Evolutionary conservation across 1,140 invertebrate species (phyloP), one percentile per base, ranked within the genome.

Genomic region (Plodia interpunctella): DNA sequence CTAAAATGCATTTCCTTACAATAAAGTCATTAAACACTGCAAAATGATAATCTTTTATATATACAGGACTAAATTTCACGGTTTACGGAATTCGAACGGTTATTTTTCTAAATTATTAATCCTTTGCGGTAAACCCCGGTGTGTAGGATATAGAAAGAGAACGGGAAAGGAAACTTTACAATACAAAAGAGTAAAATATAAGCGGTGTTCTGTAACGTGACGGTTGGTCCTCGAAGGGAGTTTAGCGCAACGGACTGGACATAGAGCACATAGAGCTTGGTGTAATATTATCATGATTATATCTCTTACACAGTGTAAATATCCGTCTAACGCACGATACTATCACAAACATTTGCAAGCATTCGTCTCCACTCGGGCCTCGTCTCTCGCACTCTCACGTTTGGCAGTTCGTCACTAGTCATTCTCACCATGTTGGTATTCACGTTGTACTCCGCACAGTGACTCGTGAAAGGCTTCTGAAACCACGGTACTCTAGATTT

Each of bases 1-100:
- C 84, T 87, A 89, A 88, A 89, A 89, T 87, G 87, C 84, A 83
- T 87, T 86, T 88, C 65, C 82, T 88, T 88, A 86, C 55, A 77
- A 78, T 25, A 25, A 76, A 78, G 70, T 84, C 78, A 78, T 75
- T 78, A 78, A 82, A 87, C 78, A 79, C 74, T 75, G 82, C 78
- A 87, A 87, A 86, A 79, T 80, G 70, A 80, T 83, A 82, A 68
- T 63, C 30, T 80, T 76, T 79, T 55, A 63, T 86, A 89, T 89
- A 82, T 86, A 86, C 82, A 87, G 72, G 76, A 83, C 80, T 85
- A 84, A 87, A 74, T 77, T 76, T 80, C 74, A 76, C 74, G 71
- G 75, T 81, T 82, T 70, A 71, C 78, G 81, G 66, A 83, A 74
- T 80, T 78, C 73, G 75, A 80, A 76, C 70, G 68, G 69, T 76